These are phyloP conservation scores for Aeoliscus strigatus DNA, from an alignment of 2,797 vertebrate genomes.

Conservation along the genomic window DNA sequence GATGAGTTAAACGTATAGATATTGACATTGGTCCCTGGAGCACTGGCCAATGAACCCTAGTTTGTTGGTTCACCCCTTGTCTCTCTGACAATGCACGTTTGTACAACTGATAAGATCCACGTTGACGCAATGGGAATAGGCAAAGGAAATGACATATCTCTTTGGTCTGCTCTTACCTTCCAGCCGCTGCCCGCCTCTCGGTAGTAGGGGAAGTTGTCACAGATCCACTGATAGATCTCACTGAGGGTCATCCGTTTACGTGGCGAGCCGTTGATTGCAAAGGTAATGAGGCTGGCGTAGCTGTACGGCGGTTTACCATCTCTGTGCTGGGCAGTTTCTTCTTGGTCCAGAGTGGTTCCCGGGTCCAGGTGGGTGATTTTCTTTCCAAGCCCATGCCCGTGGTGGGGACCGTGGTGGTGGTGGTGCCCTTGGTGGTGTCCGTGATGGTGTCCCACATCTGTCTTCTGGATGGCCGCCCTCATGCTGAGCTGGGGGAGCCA, in stretches of 20 bases:
- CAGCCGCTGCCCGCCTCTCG: slow-evolving; percentile 84
- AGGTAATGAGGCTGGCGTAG: slow-evolving; percentile 88
- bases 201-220: slow-evolving; percentile 88
- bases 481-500: slow-evolving; percentile 86
- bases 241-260: slow-evolving; percentile 88
- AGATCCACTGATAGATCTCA: slow-evolving; percentile 90
- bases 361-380: slow-evolving; percentile 77
- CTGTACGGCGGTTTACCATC: slow-evolving; percentile 88
- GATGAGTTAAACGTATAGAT: too few relatives aligned
- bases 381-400: slow-evolving; percentile 68
- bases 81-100: too few relatives aligned
- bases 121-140: too few relatives aligned
- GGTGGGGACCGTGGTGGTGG: slow-evolving; percentile 53
- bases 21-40: too few relatives aligned
- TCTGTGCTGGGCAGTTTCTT: slow-evolving; percentile 81
- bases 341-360: slow-evolving; percentile 81
- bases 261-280: slow-evolving; percentile 84
- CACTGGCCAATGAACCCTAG: too few relatives aligned
- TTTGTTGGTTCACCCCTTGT: too few relatives aligned
- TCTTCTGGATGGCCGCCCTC: slow-evolving; percentile 81
- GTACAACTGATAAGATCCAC: too few relatives aligned
- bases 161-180: slow-evolving; percentile 73
- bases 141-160: not conserved
- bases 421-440: slow-evolving; percentile 58
- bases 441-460: slow-evolving; percentile 70